phyloP scores from a whole-genome alignment of 2,113 vertebrate species.

The Nothobranchius kuhntae region DNA sequence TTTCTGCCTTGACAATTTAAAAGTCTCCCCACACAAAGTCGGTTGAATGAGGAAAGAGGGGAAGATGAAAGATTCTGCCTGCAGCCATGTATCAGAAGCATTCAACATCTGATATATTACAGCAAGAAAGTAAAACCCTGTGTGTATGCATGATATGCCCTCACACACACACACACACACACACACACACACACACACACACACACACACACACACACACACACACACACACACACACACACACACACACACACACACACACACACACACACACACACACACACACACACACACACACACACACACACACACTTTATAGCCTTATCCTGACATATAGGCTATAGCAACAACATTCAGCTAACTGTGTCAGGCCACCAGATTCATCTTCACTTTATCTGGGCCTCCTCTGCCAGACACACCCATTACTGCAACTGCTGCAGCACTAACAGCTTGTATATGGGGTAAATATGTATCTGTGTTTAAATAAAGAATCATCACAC shows the following conservation, averaged over 20 bases:
- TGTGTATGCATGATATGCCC: background rate
- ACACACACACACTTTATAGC: constrained; percentile 18
- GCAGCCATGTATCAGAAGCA: constrained; percentile 61
- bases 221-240: no score
- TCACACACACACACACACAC: background rate
- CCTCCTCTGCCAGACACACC: constrained; percentile 37
- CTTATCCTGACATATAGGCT: constrained; percentile 45
- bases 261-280: no score
- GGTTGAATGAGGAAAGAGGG: constrained; percentile 54
- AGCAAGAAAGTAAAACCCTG: constrained; percentile 1
- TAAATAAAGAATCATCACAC: constrained; percentile 10
- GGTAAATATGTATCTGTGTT: constrained; percentile 27
- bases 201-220: background rate
- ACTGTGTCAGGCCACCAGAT: constrained; percentile 36
- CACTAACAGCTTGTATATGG: constrained; percentile 37
- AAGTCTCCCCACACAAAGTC: constrained; percentile 58
- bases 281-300: background rate
- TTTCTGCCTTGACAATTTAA: constrained; percentile 70
- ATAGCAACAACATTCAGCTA: constrained; percentile 29
- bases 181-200: no score
- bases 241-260: no score
- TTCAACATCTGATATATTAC: constrained; percentile 61
- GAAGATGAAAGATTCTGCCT: constrained; percentile 64
- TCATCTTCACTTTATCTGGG: constrained; percentile 45
- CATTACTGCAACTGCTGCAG: constrained; percentile 38